A percentile compares a stretch with the other conserved stretches of the same genome.
Conservation (phyloP, 1,140 invertebrate species). For the Zeugodacus cucurbitae region DNA sequence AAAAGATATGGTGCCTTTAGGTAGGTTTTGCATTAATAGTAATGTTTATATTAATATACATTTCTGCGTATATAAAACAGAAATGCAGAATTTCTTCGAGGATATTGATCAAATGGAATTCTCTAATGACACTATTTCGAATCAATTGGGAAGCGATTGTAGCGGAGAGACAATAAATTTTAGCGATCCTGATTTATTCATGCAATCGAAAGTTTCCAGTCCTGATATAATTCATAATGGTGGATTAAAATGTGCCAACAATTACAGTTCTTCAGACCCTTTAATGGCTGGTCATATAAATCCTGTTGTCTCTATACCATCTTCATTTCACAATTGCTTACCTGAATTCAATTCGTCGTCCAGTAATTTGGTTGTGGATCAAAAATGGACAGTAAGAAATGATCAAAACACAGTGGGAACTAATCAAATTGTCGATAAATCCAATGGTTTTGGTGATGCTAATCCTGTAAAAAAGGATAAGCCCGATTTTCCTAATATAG, state of each 20-base stretch:
- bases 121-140: conserved; percentile 46
- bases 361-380: not conserved
- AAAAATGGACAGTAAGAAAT: not conserved
- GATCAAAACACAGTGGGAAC: not conserved
- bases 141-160: not conserved
- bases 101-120: conserved; percentile 53
- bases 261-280: conserved; percentile 45
- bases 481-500: too few relatives aligned
- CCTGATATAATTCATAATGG: not conserved
- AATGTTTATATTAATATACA: not conserved
- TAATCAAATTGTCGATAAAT: not conserved
- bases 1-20: conserved; percentile 57
- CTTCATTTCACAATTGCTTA: not conserved
- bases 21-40: conserved; percentile 29
- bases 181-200: not conserved
- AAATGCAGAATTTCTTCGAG: conserved; percentile 57
- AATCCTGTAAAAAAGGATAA: not conserved
- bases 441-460: not conserved
- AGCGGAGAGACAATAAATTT: not conserved
- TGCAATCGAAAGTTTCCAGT: not conserved
- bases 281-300: conserved; percentile 53
- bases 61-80: conserved; percentile 39
- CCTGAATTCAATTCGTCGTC: not conserved
- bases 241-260: not conserved
- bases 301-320: not conserved